Evolutionary conservation across 2,888 invertebrate genomes (phyloP).

Genomic region (Trachelus tabidus): DNA sequence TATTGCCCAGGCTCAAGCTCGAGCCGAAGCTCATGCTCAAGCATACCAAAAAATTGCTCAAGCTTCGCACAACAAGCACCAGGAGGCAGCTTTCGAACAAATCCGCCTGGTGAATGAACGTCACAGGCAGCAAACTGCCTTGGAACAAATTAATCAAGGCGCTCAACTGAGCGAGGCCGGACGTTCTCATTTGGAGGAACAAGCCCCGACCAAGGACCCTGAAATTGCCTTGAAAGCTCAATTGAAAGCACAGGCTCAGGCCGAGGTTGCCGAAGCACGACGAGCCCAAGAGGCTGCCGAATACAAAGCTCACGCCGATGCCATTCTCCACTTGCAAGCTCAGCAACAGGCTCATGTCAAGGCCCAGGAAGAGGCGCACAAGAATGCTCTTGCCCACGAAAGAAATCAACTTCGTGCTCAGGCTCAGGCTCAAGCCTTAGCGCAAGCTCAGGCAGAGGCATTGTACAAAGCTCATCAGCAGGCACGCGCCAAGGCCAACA

Average conservation of each 20-base stretch:
- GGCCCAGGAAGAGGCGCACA: slow-evolving; percentile 58
- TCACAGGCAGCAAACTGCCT: slow-evolving; percentile 49
- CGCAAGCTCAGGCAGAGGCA: slow-evolving; percentile 60
- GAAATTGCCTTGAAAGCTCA: slow-evolving; percentile 56
- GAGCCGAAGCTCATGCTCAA: slow-evolving; percentile 56
- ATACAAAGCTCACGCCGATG: slow-evolving; percentile 61
- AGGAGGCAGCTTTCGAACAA: slow-evolving; percentile 55
- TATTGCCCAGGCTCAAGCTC: slow-evolving; percentile 53
- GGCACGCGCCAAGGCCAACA: slow-evolving; percentile 53
- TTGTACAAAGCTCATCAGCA: slow-evolving; percentile 55
- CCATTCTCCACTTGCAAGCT: slow-evolving; percentile 57
- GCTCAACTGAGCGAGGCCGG: slow-evolving; percentile 60
- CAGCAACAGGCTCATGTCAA: slow-evolving; percentile 59
- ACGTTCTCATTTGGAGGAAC: slow-evolving; percentile 49
- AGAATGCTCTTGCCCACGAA: slow-evolving; percentile 56
- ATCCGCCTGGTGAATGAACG: slow-evolving; percentile 54
- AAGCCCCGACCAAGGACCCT: slow-evolving; percentile 49
- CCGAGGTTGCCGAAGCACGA: slow-evolving; percentile 55
- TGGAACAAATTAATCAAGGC: slow-evolving; percentile 61
- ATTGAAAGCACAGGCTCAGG: slow-evolving; percentile 54
- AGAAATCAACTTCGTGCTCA: slow-evolving; percentile 59
- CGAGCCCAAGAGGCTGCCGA: slow-evolving; percentile 58
- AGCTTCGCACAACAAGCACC: slow-evolving; percentile 56
- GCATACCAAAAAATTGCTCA: slow-evolving; percentile 59
- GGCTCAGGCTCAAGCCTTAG: slow-evolving; percentile 58